Percentiles rank a stretch among this genome's conserved stretches.
Evolutionary conservation across 2,888 invertebrate genomes (phyloP).

Genomic region (Apotomis capreana): DNA sequence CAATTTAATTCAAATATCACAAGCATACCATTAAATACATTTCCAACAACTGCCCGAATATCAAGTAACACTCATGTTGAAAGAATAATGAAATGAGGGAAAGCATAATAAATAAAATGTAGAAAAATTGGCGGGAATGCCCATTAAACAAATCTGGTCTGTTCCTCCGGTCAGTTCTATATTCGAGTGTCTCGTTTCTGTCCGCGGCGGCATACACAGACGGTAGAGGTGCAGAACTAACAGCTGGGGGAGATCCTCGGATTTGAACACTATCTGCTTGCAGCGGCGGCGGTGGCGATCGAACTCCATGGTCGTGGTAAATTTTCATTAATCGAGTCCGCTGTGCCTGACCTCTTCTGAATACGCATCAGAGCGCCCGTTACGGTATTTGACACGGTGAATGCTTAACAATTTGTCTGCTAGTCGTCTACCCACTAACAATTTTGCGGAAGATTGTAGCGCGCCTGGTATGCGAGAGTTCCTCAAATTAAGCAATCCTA

Average conservation of each 20-base stretch:
- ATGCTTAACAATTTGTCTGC: constrained; percentile 1
- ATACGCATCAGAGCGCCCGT: neutral
- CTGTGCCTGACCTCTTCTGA: neutral
- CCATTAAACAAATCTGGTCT: neutral
- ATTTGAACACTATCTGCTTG: neutral
- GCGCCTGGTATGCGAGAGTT: neutral
- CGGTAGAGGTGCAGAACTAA: neutral
- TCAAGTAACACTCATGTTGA: too few relatives aligned
- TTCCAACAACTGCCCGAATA: too few relatives aligned
- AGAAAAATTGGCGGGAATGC: too few relatives aligned
- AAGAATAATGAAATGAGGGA: too few relatives aligned
- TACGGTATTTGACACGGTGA: neutral
- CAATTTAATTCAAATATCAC: too few relatives aligned
- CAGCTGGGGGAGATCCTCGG: neutral
- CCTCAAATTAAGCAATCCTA: constrained; percentile 9
- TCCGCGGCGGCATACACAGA: neutral
- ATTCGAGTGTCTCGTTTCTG: neutral
- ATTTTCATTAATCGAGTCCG: neutral
- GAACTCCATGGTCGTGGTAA: neutral
- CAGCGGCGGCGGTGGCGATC: neutral
- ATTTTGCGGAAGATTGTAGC: constrained; percentile 10
- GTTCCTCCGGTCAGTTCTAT: neutral
- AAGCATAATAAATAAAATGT: too few relatives aligned
- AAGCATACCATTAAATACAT: too few relatives aligned
- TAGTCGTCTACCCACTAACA: constrained; percentile 8